These are phyloP conservation scores for Cheilosia vulpina DNA, from an alignment of 2,888 invertebrate genomes.

Conservation along the genomic window DNA sequence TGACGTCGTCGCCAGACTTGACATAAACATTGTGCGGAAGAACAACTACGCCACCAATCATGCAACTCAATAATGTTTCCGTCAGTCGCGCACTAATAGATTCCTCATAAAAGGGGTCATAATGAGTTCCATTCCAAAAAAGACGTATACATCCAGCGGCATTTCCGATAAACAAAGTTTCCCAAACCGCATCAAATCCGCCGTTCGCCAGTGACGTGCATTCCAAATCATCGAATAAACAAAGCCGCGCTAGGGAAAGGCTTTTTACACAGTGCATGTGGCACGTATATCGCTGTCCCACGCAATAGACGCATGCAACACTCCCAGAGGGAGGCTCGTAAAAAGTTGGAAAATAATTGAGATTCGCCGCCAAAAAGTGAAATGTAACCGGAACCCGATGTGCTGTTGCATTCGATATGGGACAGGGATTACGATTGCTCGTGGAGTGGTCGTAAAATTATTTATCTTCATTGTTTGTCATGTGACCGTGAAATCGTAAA, in stretches of 20 bases:
- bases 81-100: constrained; percentile 61
- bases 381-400: constrained; percentile 19
- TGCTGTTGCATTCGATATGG: constrained; percentile 11
- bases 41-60: constrained; percentile 27
- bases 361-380: constrained; percentile 23
- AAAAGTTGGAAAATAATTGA: constrained; percentile 37
- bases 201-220: constrained; percentile 50
- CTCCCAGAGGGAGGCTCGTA: constrained; percentile 16
- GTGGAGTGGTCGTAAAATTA: constrained; percentile 31
- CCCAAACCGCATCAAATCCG: constrained; percentile 55
- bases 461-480: constrained; percentile 41
- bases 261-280: constrained; percentile 44
- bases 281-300: constrained; percentile 1
- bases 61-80: constrained; percentile 66
- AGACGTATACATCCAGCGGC: constrained; percentile 24
- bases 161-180: constrained; percentile 58
- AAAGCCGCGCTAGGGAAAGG: constrained; percentile 32
- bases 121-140: constrained; percentile 39
- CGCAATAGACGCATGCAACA: constrained; percentile 15
- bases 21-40: constrained; percentile 46
- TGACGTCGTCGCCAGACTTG: constrained; percentile 62
- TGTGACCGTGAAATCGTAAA: constrained; percentile 69
- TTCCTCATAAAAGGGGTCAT: constrained; percentile 58
- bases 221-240: constrained; percentile 60
- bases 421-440: constrained; percentile 4